phyloP scores from a whole-genome alignment of 2,888 invertebrate species.

The Coecobrya sp. region DNA sequence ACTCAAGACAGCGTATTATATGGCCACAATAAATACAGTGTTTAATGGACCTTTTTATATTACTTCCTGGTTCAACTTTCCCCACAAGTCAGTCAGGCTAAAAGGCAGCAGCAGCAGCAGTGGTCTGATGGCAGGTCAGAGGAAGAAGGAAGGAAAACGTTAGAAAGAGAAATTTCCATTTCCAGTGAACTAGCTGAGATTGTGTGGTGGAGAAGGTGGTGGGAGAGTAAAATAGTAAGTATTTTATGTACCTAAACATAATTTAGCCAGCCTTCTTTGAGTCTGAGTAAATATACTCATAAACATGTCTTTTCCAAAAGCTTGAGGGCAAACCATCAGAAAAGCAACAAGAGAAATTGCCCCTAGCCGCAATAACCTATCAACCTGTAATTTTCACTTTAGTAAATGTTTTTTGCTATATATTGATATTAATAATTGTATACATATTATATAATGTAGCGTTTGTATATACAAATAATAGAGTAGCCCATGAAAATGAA shows the following conservation, averaged over 20 bases:
- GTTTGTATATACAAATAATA: neutral
- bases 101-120: neutral
- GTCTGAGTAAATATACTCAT: slow-evolving; percentile 8
- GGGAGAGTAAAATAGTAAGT: neutral
- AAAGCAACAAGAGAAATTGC: slow-evolving; percentile 49
- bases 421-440: neutral
- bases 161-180: slow-evolving; percentile 30
- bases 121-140: neutral
- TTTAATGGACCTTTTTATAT: slow-evolving; percentile 54
- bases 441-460: no score
- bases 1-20: neutral
- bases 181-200: slow-evolving; percentile 20
- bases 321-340: neutral
- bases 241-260: neutral
- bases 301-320: neutral
- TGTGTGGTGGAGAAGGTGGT: slow-evolving; percentile 19
- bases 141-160: neutral
- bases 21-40: slow-evolving; percentile 24
- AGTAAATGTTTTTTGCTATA: neutral
- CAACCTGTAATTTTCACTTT: slow-evolving; percentile 40
- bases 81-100: neutral
- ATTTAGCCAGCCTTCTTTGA: slow-evolving; percentile 13
- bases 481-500: neutral
- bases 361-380: slow-evolving; percentile 26
- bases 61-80: slow-evolving; percentile 57